Conservation (phyloP, 1,140 invertebrate genomes). For the Hesperophylax magnus region DNA sequence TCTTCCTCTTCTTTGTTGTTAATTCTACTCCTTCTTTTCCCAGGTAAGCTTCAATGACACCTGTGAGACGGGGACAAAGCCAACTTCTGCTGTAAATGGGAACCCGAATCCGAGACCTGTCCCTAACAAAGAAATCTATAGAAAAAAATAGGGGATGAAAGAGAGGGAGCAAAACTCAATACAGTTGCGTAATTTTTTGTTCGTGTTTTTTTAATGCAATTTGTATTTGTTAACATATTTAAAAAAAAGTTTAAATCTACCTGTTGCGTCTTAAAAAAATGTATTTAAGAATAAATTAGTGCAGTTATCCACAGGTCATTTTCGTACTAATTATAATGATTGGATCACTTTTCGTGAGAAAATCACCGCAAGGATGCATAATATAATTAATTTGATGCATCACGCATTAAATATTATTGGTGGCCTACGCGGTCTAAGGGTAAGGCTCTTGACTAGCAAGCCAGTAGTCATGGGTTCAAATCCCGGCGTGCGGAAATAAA, state of each 20-base stretch:
- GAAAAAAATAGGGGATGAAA: conserved; percentile 22
- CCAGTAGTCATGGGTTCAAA: too few species aligned
- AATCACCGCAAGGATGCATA: too few species aligned
- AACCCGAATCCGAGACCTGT: conserved; percentile 29
- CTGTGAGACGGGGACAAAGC: conserved; percentile 32
- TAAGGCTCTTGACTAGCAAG: too few species aligned
- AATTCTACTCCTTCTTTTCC: conserved; percentile 21
- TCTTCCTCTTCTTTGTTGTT: conserved; percentile 10
- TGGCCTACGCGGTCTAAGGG: too few species aligned
- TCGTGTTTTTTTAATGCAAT: conserved; percentile 7
- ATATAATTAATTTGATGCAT: too few species aligned
- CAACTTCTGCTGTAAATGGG: conserved; percentile 15
- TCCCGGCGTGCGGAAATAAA: too few species aligned
- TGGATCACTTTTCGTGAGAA: too few species aligned
- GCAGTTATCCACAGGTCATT: too few species aligned
- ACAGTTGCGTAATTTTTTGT: conserved; percentile 36
- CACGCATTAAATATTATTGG: too few species aligned
- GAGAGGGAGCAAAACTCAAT: conserved; percentile 14
- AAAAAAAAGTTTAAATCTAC: not conserved
- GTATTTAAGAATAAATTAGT: too few species aligned
- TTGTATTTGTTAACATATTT: conserved; percentile 24
- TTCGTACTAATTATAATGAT: too few species aligned
- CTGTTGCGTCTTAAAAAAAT: too few species aligned
- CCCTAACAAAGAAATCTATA: conserved; percentile 3
- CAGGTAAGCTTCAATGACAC: conserved; percentile 35